Evolutionary conservation across 2,888 invertebrate species (phyloP), one percentile per base, ranked within the genome.

Genomic region (Toxonevra muliebris): DNA sequence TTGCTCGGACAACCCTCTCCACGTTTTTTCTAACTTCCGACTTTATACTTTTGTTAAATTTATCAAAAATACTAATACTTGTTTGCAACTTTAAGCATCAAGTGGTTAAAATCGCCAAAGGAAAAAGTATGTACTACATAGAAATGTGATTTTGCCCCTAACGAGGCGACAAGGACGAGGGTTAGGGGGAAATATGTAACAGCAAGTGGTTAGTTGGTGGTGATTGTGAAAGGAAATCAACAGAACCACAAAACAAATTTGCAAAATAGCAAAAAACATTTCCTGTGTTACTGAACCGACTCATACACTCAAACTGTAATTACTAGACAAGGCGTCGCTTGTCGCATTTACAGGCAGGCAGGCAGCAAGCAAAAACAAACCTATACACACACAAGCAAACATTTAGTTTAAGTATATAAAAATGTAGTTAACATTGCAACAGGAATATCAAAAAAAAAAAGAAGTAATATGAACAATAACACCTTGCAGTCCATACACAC

Each of bases 161-260:
- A 66, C 43, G 61, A 15, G 54, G 58, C 19, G 17, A 8, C 45
- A 2, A 19, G 13, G 12, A 15, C 15, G 40, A 11, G 43, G 50
- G 45, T 13, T 58, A 55, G n/a, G 63, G 68, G 55, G 45, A 30
- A 30, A 30, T 30, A 7, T 7, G 7, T 30, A 30, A 30, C 3
- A 30, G 7, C 7, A 30, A 4, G 30, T 2, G 48, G 12, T 48
- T 48, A 15, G 48, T 15, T 48, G 48, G 48, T 15, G 12, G 48
- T 48, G 48, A 48, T 48, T 48, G 48, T 48, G 66, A 66, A 48
- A 65, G 68, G 66, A 70, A 70, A 70, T 70, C 61, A 68, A 68
- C 68, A 66, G 65, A 70, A 63, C 70, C 70, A 63, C 70, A 70
- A 64, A 70, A 69, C 66, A 70, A 70, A 70, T 70, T 68, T 70